Conservation (phyloP, 1,140 invertebrate genomes). For the Atta colombica region DNA sequence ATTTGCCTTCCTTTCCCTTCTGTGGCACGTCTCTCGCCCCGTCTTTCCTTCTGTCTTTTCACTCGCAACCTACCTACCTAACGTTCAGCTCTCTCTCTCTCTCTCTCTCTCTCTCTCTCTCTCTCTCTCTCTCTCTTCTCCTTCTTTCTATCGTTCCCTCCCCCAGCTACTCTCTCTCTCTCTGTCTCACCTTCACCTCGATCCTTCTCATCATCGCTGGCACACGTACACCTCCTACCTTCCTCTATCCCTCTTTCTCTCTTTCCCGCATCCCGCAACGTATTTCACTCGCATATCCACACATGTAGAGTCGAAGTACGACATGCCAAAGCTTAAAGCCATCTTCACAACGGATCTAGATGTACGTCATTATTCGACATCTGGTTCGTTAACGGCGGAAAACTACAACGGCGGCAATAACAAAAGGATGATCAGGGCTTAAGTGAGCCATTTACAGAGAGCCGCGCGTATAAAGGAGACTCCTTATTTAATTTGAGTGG, state of each 20-base stretch:
- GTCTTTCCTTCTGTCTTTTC: conserved; percentile 56
- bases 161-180: too few species aligned
- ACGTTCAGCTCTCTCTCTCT: conserved; percentile 31
- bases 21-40: conserved; percentile 44
- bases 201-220: conserved; percentile 26
- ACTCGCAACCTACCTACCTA: conserved; percentile 44
- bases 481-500: conserved; percentile 62
- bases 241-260: conserved; percentile 23
- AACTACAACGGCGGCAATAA: conserved; percentile 37
- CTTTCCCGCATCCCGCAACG: conserved; percentile 11
- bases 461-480: conserved; percentile 34
- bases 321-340: conserved; percentile 69
- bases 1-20: conserved; percentile 77
- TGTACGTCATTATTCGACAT: conserved; percentile 40
- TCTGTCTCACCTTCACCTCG: conserved; percentile 23
- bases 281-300: neutral
- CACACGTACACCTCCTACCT: neutral
- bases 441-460: conserved; percentile 60
- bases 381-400: conserved; percentile 46
- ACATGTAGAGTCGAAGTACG: neutral
- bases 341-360: conserved; percentile 63
- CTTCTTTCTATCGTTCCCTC: neutral
- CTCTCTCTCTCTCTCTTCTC: neutral
- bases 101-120: neutral
- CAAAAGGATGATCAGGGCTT: conserved; percentile 46